Evolutionary conservation across 2,888 invertebrate species (phyloP).

Genomic region (Timandra comae): DNA sequence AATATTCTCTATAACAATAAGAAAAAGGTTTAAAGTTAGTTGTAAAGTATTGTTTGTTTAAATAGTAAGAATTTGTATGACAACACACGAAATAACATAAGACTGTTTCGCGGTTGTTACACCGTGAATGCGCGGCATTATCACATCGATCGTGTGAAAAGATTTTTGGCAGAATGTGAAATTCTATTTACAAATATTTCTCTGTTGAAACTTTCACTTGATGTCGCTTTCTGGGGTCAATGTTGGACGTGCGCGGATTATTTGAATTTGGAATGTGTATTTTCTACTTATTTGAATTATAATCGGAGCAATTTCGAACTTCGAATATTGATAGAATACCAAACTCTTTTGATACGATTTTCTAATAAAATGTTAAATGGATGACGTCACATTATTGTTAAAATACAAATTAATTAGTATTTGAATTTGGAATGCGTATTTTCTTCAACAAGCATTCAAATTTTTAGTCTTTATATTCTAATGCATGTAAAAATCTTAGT

Average conservation of each 20-base stretch:
- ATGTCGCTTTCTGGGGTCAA: slow-evolving; percentile 49
- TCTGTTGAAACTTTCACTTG: slow-evolving; percentile 49
- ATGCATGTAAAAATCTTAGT: no score
- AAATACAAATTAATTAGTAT: no score
- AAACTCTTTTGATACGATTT: no score
- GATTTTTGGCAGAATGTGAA: slow-evolving; percentile 39
- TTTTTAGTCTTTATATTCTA: no score
- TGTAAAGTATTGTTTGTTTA: slow-evolving; percentile 4
- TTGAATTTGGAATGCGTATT: no score
- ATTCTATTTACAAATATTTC: slow-evolving; percentile 33
- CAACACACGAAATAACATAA: slow-evolving; percentile 43
- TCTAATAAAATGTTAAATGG: no score
- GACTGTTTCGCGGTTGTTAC: slow-evolving; percentile 42
- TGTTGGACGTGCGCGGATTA: slow-evolving; percentile 28
- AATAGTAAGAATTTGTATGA: slow-evolving; percentile 33
- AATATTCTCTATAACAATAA: slow-evolving; percentile 1
- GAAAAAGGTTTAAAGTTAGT: slow-evolving; percentile 5
- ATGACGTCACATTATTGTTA: no score
- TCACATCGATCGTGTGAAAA: slow-evolving; percentile 56
- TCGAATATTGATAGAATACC: no score
- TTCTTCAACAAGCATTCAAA: no score
- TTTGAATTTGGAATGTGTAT: slow-evolving; percentile 35
- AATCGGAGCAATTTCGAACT: no score
- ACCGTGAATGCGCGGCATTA: slow-evolving; percentile 38
- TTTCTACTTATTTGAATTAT: slow-evolving; percentile 11